Conservation (phyloP, 2,888 invertebrate species). For the Sminthurides aquaticus region DNA sequence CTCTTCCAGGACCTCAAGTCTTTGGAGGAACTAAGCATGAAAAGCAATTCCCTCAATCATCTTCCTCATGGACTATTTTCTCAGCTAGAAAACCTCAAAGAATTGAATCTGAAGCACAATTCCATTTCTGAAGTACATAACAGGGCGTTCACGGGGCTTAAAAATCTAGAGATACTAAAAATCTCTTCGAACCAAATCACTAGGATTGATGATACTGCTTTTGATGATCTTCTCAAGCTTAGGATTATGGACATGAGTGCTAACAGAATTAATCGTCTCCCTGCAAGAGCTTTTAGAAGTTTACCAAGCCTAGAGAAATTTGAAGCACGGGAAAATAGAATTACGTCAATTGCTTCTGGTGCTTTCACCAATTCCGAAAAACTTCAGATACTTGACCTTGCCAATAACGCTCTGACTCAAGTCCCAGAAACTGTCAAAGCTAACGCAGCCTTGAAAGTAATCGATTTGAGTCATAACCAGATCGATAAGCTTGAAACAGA, state of each 20-base stretch:
- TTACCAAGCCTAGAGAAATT: constrained; percentile 60
- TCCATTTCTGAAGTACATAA: constrained; percentile 31
- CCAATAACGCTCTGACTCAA: constrained; percentile 66
- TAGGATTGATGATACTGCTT: constrained; percentile 60
- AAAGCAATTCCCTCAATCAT: constrained; percentile 41
- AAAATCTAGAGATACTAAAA: constrained; percentile 49
- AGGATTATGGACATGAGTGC: constrained; percentile 67
- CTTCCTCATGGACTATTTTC: constrained; percentile 37
- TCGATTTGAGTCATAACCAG: constrained; percentile 72
- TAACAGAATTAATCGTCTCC: constrained; percentile 65
- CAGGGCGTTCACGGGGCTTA: constrained; percentile 33
- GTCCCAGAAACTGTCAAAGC: constrained; percentile 64
- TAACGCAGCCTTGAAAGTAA: constrained; percentile 59
- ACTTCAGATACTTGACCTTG: constrained; percentile 66
- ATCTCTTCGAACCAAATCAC: constrained; percentile 66
- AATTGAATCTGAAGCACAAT: constrained; percentile 40
- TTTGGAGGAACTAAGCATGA: constrained; percentile 41
- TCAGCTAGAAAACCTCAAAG: constrained; percentile 29
- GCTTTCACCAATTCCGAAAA: constrained; percentile 57
- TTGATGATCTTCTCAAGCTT: constrained; percentile 61
- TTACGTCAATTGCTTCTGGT: constrained; percentile 63
- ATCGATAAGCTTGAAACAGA: constrained; percentile 63
- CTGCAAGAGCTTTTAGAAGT: constrained; percentile 54
- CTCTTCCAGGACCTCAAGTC: constrained; percentile 31
- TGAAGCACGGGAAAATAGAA: constrained; percentile 66